These are phyloP conservation scores for Urocolius indicus DNA, from an alignment of 2,113 vertebrate genomes.

Conservation along the genomic window DNA sequence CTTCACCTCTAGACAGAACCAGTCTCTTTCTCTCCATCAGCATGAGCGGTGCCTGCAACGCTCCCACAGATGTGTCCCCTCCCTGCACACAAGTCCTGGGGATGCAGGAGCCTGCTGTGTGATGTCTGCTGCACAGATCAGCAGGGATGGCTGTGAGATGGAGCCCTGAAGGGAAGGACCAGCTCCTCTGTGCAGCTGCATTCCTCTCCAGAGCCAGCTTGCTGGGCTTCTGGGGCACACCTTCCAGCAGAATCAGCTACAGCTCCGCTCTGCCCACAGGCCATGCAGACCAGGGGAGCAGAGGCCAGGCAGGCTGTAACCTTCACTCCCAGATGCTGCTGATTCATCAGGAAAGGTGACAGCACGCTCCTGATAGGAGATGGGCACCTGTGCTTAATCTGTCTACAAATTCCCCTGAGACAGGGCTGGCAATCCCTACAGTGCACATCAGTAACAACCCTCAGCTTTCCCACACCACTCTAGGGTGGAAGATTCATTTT, in stretches of 20 bases:
- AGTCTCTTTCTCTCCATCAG: background rate
- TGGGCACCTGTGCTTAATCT: background rate
- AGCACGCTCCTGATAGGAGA: background rate
- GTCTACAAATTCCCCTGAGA: background rate
- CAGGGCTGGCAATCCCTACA: background rate
- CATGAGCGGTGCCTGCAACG: background rate
- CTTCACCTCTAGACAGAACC: background rate
- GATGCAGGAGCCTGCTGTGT: rapidly evolving
- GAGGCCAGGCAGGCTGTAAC: background rate
- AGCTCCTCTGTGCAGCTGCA: background rate
- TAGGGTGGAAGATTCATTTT: background rate
- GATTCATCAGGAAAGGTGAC: conserved; percentile 29
- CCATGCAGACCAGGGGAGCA: background rate
- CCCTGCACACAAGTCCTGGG: background rate
- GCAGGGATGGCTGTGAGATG: background rate
- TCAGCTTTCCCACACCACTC: background rate
- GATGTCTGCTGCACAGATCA: background rate
- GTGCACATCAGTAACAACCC: background rate
- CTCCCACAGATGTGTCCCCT: background rate
- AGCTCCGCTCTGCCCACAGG: background rate
- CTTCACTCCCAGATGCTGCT: background rate
- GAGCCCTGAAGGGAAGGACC: background rate
- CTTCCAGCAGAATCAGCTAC: background rate
- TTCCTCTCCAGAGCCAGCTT: background rate
- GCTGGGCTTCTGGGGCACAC: background rate